Base-by-base conservation (phyloP, 2,797 vertebrate species). In the Gallirallus australis region DNA sequence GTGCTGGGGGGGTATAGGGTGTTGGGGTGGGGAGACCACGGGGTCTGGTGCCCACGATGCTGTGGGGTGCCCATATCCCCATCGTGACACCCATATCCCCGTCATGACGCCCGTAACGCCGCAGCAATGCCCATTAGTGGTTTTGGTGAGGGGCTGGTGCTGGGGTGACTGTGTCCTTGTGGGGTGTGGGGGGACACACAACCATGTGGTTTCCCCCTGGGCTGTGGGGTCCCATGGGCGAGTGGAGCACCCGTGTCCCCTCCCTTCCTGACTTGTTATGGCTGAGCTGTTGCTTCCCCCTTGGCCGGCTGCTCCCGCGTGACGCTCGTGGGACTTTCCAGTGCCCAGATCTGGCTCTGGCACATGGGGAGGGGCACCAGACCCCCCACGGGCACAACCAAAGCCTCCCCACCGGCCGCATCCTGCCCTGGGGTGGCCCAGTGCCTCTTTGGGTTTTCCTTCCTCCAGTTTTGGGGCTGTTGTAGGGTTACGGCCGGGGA, bases 91-190 rank as follows among this genome's bases (percentile, higher is more conserved):
- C 42, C 42, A 18, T 42, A 19, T 18, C 42, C 42, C 42, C 4
- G 17, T 42, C 18, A 4, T 9, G 42, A 42, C 18, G 18, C 42
- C 42, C 7, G 42, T 42, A 18, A 18, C 42, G 17, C 35, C 2
- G 0, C 0, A 8, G 52, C 3, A 11, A 39, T 52, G 54, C 54
- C 63, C 2, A 3, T 6, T 1, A 3, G 23, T 0, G 0, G 50
- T 65, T 84, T 56, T 33, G 52, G 60, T 1, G 3, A 45, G 27
- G 72, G 63, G 54, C 28, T 12, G 47, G 27, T 37, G 54, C 37
- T 13, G 37, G 68, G 21, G 25, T 42, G 50, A 31, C 8, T 25
- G 33, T 1, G 33, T 3, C 69, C 53, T 53, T 6, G 2, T 4
- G 7, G 12, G 11, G 9, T 42, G 17, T 42, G 20, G 28, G 39